A percentile compares a stretch with the other conserved stretches of the same genome.
These are phyloP conservation scores for Ctenopoma multispine DNA, from an alignment of 2,797 vertebrate species.

Conservation along the genomic window DNA sequence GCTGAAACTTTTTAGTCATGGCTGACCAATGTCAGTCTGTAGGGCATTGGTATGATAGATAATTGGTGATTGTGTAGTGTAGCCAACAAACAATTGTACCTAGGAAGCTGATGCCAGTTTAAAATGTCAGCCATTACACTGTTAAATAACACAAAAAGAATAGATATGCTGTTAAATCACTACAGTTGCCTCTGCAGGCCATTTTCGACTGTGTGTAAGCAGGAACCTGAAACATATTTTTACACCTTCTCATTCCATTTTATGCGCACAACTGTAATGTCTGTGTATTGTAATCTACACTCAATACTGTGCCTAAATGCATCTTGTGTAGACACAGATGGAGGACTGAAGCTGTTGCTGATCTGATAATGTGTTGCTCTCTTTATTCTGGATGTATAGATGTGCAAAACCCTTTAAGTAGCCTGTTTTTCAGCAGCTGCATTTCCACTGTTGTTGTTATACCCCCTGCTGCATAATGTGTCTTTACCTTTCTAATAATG, in stretches of 20 bases:
- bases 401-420: not conserved
- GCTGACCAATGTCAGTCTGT: not conserved
- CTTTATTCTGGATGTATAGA: not conserved
- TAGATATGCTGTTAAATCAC: not conserved
- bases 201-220: not conserved
- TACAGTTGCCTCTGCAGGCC: not conserved
- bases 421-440: not conserved
- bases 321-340: not conserved
- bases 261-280: not conserved
- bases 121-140: conserved; percentile 13
- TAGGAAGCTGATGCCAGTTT: not conserved
- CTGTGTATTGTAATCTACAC: not conserved
- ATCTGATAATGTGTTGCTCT: not conserved
- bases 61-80: conserved; percentile 2
- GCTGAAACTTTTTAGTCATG: not conserved
- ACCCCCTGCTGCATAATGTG: too few species aligned
- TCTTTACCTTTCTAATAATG: too few species aligned
- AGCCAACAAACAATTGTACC: not conserved
- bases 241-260: not conserved
- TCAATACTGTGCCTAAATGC: not conserved
- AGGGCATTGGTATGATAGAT: not conserved
- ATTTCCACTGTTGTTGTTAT: not conserved
- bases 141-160: conserved; percentile 13
- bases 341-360: not conserved
- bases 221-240: not conserved